Evolutionary conservation across 2,888 invertebrate genomes (phyloP).

Genomic region (Pristionchus mayeri): DNA sequence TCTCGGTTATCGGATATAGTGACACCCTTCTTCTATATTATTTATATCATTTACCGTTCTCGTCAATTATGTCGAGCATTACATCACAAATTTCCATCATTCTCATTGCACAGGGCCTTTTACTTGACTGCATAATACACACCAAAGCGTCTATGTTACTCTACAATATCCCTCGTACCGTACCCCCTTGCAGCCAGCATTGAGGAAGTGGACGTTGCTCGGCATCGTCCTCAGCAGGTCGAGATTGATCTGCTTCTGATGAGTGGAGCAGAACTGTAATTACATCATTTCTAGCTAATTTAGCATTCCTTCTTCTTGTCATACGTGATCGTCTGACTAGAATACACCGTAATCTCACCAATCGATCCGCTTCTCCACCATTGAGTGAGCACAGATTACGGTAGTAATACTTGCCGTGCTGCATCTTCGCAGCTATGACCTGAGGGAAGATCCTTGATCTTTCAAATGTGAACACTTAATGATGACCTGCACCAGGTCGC

Average conservation of each 20-base stretch:
- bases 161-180: conserved; percentile 53
- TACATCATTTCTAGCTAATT: neutral
- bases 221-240: conserved; percentile 80
- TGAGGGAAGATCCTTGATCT: conserved; percentile 48
- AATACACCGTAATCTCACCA: too few species aligned
- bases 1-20: too few species aligned
- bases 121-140: too few species aligned
- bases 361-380: conserved; percentile 77
- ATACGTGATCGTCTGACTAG: too few species aligned
- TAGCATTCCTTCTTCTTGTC: neutral
- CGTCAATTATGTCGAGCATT: too few species aligned
- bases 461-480: neutral
- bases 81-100: too few species aligned
- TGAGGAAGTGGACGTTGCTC: conserved; percentile 79
- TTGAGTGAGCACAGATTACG: conserved; percentile 78
- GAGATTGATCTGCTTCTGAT: conserved; percentile 80
- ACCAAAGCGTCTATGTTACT: neutral
- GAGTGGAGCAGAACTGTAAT: conserved; percentile 77
- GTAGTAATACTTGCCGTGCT: conserved; percentile 79
- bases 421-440: conserved; percentile 77
- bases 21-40: too few species aligned
- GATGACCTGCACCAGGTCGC: too few species aligned
- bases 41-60: too few species aligned
- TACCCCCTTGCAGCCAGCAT: conserved; percentile 79
- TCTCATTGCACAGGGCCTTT: too few species aligned